Evolutionary conservation across 2,888 invertebrate genomes (phyloP).

Genomic region (Platycnemis pennipes): DNA sequence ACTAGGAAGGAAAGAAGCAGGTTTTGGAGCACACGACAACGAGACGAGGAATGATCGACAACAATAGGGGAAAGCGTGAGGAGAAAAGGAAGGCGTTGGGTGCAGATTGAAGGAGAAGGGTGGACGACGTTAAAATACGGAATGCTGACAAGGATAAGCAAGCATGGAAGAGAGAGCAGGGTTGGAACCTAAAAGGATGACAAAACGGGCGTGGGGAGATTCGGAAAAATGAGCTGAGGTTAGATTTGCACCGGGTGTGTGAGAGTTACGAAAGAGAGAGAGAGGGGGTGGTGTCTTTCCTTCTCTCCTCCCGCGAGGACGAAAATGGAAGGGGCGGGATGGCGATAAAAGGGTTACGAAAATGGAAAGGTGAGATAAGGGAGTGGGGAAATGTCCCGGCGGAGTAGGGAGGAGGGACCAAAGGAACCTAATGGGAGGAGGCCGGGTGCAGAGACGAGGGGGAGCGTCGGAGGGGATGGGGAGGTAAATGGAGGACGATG

Average conservation of each 20-base stretch:
- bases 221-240: neutral
- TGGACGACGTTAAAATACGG: neutral
- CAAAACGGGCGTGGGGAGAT: neutral
- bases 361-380: neutral
- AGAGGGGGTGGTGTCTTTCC: neutral
- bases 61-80: neutral
- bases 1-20: too few relatives aligned
- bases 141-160: neutral
- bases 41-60: too few relatives aligned
- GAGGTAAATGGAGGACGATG: slow-evolving; percentile 53
- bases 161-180: neutral
- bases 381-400: neutral
- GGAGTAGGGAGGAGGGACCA: neutral
- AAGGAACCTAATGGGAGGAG: slow-evolving; percentile 23
- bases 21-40: too few relatives aligned
- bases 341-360: neutral
- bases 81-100: neutral
- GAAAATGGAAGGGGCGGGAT: neutral
- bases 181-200: neutral
- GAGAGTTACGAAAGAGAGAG: neutral
- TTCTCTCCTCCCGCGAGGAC: neutral
- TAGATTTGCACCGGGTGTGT: neutral
- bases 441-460: neutral
- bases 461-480: neutral
- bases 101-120: neutral